phyloP scores from a whole-genome alignment of 2,888 invertebrate species.

The Conomelus anceps region DNA sequence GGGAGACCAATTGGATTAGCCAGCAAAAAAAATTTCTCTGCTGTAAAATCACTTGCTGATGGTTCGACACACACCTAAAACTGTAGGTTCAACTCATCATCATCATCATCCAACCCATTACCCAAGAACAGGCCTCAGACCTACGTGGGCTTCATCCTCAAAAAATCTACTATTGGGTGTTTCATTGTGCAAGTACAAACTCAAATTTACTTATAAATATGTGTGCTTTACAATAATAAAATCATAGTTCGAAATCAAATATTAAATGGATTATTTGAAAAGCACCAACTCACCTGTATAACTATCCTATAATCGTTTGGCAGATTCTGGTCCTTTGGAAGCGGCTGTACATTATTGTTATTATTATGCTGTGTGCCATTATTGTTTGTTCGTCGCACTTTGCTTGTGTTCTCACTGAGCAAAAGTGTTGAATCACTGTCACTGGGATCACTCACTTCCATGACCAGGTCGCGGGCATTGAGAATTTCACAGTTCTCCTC shows the following conservation, averaged over 20 bases:
- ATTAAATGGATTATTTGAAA: no score
- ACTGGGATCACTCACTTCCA: constrained; percentile 82
- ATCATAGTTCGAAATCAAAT: background rate
- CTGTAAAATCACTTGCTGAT: no score
- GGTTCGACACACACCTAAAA: no score
- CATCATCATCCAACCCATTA: no score
- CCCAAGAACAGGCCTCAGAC: no score
- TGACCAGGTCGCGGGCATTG: constrained; percentile 67
- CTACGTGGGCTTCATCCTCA: no score
- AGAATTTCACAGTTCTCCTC: constrained; percentile 76
- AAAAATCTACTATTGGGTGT: no score
- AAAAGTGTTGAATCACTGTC: constrained; percentile 84
- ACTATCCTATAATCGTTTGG: constrained; percentile 60
- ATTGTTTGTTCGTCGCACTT: constrained; percentile 15
- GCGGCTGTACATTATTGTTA: constrained; percentile 12
- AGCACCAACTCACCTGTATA: constrained; percentile 51
- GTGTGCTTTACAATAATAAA: no score
- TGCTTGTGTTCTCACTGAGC: constrained; percentile 49
- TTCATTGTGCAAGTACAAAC: no score
- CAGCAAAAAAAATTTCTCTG: no score
- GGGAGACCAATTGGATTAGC: no score
- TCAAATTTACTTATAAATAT: background rate
- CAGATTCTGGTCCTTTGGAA: constrained; percentile 4
- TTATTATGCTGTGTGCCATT: constrained; percentile 5
- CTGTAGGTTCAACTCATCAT: no score